Conservation (phyloP, 1,140 invertebrate species). For the Mactra quadrangularis region DNA sequence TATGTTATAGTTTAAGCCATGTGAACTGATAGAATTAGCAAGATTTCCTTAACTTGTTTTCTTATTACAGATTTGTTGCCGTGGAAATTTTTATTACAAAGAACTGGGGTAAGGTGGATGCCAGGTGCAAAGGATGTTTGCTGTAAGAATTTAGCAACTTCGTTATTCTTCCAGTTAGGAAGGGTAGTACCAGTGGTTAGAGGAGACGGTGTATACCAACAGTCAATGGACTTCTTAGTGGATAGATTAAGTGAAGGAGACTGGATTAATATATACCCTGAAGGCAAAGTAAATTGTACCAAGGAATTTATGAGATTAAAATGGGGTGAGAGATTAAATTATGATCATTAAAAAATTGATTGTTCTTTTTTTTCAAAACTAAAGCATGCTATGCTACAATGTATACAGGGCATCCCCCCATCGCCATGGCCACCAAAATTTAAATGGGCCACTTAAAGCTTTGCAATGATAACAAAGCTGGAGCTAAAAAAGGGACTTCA, state of each 20-base stretch:
- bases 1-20: too few relatives aligned
- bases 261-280: conserved; percentile 98
- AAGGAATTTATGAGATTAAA: conserved; percentile 93
- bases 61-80: conserved; percentile 26
- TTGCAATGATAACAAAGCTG: too few relatives aligned
- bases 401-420: too few relatives aligned
- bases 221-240: conserved; percentile 93
- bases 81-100: conserved; percentile 19
- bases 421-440: too few relatives aligned
- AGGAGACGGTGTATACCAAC: conserved; percentile 96
- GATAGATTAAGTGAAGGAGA: conserved; percentile 93
- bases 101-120: conserved; percentile 8
- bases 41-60: too few relatives aligned
- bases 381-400: too few relatives aligned
- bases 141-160: neutral
- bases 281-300: conserved; percentile 93
- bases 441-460: too few relatives aligned
- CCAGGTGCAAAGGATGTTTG: conserved; percentile 38
- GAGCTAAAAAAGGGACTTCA: too few relatives aligned
- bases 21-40: too few relatives aligned
- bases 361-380: too few relatives aligned
- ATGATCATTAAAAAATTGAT: too few relatives aligned
- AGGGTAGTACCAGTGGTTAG: conserved; percentile 91
- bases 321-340: conserved; percentile 92
- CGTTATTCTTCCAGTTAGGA: conserved; percentile 40